phyloP scores from a whole-genome alignment of 2,113 vertebrate species.

The Dicrurus megarhynchus region DNA sequence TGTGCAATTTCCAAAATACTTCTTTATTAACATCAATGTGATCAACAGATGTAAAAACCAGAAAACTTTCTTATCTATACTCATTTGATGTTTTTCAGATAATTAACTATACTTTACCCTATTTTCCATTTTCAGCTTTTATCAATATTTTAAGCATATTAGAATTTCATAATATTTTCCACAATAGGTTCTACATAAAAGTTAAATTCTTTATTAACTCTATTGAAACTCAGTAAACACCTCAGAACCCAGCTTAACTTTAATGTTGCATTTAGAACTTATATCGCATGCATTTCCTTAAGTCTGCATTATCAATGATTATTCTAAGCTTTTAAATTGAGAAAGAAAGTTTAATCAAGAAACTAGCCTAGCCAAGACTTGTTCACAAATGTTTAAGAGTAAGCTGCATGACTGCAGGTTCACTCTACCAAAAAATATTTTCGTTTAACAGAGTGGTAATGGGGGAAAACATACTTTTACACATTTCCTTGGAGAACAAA shows the following conservation, averaged over 20 bases:
- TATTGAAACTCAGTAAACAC: neutral
- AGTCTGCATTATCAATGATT: neutral
- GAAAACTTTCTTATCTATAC: neutral
- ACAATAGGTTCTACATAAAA: neutral
- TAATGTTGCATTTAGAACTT: neutral
- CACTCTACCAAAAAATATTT: neutral
- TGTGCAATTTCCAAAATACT: neutral
- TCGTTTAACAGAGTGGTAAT: neutral
- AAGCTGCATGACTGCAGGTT: neutral
- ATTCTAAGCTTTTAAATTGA: neutral
- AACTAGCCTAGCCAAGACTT: neutral
- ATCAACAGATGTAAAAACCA: neutral
- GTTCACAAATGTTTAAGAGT: neutral
- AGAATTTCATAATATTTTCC: neutral
- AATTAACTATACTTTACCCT: neutral
- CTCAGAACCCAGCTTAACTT: neutral
- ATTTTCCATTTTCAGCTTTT: neutral
- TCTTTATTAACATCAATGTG: neutral
- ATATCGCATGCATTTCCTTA: neutral
- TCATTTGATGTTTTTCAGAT: neutral
- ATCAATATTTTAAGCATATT: neutral
- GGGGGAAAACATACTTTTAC: neutral
- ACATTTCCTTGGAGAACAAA: neutral
- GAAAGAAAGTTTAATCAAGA: neutral
- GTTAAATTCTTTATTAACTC: neutral